Percentiles rank a stretch among this genome's conserved stretches.
Evolutionary conservation across 2,113 vertebrate species (phyloP).

Genomic region (Catharus minimus): DNA sequence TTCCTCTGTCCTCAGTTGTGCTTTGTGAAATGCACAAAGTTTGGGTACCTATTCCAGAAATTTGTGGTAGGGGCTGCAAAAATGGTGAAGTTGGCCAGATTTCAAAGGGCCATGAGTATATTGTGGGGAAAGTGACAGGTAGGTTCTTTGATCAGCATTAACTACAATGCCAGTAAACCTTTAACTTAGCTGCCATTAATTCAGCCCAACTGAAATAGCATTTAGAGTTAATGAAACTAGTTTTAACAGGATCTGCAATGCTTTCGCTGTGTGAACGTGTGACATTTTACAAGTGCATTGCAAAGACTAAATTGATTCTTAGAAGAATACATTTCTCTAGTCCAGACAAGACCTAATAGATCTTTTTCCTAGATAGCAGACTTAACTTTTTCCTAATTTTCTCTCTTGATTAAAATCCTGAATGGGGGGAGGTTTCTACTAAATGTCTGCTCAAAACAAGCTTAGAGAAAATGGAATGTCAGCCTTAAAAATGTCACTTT

Average conservation of each 20-base stretch:
- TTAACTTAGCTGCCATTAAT: conserved; percentile 25
- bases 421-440: conserved; percentile 18
- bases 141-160: not conserved
- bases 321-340: conserved; percentile 58
- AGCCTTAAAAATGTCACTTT: conserved; percentile 47
- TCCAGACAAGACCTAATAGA: conserved; percentile 53
- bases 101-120: not conserved
- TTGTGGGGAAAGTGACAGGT: not conserved
- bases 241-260: conserved; percentile 48
- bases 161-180: not conserved
- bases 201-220: not conserved
- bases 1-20: not conserved
- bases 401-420: conserved; percentile 60
- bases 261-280: conserved; percentile 39
- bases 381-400: conserved; percentile 66
- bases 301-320: conserved; percentile 58
- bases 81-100: not conserved
- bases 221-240: conserved; percentile 51
- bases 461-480: conserved; percentile 53
- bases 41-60: not conserved
- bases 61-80: not conserved
- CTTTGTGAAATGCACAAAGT: not conserved
- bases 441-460: conserved; percentile 32
- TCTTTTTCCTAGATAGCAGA: conserved; percentile 42
- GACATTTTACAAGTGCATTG: conserved; percentile 53